Percentiles rank a stretch among this genome's conserved stretches.
Conservation (phyloP, 2,888 invertebrate genomes). For the Ichneumoninae sp. region DNA sequence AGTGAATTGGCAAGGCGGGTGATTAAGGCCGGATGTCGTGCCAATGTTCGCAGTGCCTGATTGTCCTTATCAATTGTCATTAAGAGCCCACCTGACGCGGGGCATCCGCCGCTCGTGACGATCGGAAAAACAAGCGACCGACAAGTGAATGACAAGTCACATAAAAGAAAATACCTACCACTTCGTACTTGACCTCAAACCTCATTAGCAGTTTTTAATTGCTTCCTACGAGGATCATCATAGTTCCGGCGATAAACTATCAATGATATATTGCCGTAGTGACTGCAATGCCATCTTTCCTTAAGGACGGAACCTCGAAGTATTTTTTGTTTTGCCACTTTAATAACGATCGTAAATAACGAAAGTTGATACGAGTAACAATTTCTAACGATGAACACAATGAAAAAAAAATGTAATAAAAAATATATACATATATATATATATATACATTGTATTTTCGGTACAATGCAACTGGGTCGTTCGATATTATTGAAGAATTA, state of each 20-base stretch:
- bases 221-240: constrained; percentile 51
- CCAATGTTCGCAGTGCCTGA: not conserved
- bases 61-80: constrained; percentile 40
- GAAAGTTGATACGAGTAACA: not conserved
- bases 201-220: constrained; percentile 58
- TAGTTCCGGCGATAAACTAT: constrained; percentile 51
- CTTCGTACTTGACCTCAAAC: constrained; percentile 51
- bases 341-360: constrained; percentile 4
- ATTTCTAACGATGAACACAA: not conserved
- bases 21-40: constrained; percentile 39
- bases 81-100: constrained; percentile 28
- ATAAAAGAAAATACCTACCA: not conserved
- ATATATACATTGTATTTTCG: not conserved
- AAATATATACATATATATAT: not conserved
- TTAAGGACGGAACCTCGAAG: constrained; percentile 15
- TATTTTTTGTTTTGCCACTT: not conserved
- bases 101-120: constrained; percentile 41
- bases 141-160: constrained; percentile 16
- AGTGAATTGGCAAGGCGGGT: not conserved
- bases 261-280: constrained; percentile 32
- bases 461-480: constrained; percentile 18
- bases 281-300: constrained; percentile 33
- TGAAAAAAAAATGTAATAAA: not conserved
- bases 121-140: constrained; percentile 44
- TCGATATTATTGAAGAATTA: constrained; percentile 22